Conservation (phyloP, 2,888 invertebrate species). For the Chorisops tibialis region DNA sequence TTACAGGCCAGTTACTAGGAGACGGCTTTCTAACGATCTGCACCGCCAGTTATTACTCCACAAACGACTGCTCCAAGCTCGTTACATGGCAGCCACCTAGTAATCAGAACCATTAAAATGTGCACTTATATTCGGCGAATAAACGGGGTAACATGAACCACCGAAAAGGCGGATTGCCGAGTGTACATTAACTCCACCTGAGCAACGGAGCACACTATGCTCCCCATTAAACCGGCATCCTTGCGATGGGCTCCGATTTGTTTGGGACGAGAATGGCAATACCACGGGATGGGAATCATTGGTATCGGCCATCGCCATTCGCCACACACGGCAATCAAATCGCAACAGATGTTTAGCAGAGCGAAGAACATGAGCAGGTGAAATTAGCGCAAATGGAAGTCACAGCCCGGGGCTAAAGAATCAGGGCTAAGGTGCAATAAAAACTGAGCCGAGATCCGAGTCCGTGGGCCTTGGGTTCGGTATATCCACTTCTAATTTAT, state of each 20-base stretch:
- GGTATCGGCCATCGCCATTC: conserved; percentile 4
- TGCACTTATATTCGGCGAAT: conserved; percentile 26
- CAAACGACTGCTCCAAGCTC: conserved; percentile 15
- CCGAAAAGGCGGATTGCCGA: conserved; percentile 7
- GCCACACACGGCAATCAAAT: conserved; percentile 24
- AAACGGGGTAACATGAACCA: background rate
- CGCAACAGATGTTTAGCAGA: conserved; percentile 32
- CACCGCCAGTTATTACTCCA: too few species aligned
- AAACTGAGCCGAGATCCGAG: conserved; percentile 18
- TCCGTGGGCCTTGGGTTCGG: conserved; percentile 26
- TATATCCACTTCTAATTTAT: conserved; percentile 34
- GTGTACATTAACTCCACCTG: background rate
- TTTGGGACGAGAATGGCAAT: too few species aligned
- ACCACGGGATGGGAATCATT: too few species aligned
- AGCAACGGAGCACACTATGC: conserved; percentile 15
- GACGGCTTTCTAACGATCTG: background rate
- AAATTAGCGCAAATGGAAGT: conserved; percentile 34
- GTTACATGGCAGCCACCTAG: conserved; percentile 20
- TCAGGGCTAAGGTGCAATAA: conserved; percentile 29
- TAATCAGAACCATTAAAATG: conserved; percentile 30
- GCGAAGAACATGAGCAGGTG: conserved; percentile 29
- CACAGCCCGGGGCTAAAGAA: conserved; percentile 30
- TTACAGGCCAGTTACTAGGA: conserved; percentile 9
- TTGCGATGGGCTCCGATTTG: too few species aligned
- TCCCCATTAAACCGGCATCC: too few species aligned